Conservation (phyloP, 2,113 vertebrate genomes). For the Zosterops japonicus region DNA sequence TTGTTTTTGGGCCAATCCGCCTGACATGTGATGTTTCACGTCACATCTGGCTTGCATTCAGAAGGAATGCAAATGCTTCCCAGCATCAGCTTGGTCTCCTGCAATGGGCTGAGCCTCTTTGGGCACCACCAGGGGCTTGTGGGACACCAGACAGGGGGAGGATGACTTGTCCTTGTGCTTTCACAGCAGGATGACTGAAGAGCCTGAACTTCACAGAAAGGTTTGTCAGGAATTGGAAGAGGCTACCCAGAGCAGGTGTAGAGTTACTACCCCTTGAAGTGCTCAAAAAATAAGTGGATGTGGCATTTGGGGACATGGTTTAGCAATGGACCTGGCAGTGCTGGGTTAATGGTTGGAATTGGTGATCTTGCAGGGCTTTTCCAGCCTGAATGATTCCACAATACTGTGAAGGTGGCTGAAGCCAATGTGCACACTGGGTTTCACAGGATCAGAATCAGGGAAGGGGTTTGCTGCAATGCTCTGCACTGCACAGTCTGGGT, state of each 20-base stretch:
- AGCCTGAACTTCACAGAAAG: neutral
- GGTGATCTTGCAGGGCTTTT: neutral
- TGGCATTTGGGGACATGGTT: neutral
- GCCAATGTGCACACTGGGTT: neutral
- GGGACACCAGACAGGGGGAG: neutral
- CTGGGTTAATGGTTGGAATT: neutral
- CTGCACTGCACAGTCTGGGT: neutral
- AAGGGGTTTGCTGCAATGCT: neutral
- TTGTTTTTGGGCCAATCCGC: neutral
- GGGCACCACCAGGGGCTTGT: neutral
- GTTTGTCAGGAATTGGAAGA: neutral
- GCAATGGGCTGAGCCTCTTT: neutral
- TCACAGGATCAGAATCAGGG: neutral
- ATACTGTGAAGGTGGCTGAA: neutral
- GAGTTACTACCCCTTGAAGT: neutral
- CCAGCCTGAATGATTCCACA: neutral
- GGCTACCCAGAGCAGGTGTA: neutral
- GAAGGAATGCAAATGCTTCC: neutral
- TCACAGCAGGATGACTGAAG: neutral
- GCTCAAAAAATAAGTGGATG: neutral
- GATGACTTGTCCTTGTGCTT: neutral
- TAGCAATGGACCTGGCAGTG: neutral
- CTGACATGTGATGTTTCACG: neutral
- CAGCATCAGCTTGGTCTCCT: neutral
- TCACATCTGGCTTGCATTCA: slow-evolving; percentile 13